Base-by-base conservation (phyloP, 2,888 invertebrate genomes). In the Dioctria linearis region DNA sequence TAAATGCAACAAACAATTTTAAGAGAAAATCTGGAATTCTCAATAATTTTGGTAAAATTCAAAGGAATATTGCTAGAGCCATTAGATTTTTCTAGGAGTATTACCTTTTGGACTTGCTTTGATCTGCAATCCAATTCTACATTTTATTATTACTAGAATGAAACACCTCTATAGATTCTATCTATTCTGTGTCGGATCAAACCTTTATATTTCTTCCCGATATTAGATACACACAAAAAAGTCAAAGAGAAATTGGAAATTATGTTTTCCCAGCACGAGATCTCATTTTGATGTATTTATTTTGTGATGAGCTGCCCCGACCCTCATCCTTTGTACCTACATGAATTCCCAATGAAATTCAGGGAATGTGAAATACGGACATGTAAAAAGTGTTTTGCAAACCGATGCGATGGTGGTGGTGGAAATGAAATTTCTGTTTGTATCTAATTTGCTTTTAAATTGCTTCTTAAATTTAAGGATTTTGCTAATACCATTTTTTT, bases 371-470 rank as follows among this genome's bases (percentile, higher is more conserved):
- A 37, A 25, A 25, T 63, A 49, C 39, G 49, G 54, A 78, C 66
- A 42, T 49, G 66, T 63, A 66, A 54, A 65, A 78, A 78, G 65
- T 66, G 78, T 13, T 78, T 25, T 54, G 61, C 61, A 25, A 78
- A 78, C 54, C 54, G 78, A 54, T 40, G 25, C 25, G 25, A 25
- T 25, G 25, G 25, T 25, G 25, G 25, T 25, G 25, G 25, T 25
- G 66, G 51, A 66, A 66, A 76, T 63, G 49, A 76, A 61, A 49
- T 63, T 65, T 78, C 66, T 78, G 66, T 78, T 78, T 78, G 78
- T 78, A 78, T 78, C 66, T 78, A 78, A 78, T 78, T 78, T 78
- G 78, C 51, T 78, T 78, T 78, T 78, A 78, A 78, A 78, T 78
- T 78, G 78, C 78, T 78, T 78, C 66, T 57, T 66, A 46, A 78